These are phyloP conservation scores for Sicus ferrugineus DNA, from an alignment of 2,888 invertebrate genomes.

Conservation along the genomic window DNA sequence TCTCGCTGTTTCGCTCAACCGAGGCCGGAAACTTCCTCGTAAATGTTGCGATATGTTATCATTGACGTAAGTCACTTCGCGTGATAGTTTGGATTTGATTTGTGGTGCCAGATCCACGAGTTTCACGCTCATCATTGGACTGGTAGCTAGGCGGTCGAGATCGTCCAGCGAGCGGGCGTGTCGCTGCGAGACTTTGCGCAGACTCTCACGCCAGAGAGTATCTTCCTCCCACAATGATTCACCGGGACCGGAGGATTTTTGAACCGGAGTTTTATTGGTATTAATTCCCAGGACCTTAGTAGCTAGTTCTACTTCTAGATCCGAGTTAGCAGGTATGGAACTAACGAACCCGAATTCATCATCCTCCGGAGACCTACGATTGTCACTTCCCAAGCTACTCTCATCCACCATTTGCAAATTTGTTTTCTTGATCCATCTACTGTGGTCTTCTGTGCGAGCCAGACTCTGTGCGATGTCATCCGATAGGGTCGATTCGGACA, in stretches of 20 bases:
- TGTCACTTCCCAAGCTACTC: background rate
- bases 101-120: conserved; percentile 23
- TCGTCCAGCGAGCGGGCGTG: conserved; percentile 86
- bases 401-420: conserved; percentile 44
- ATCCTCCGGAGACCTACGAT: background rate
- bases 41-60: conserved; percentile 70
- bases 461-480: no score
- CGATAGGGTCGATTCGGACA: no score
- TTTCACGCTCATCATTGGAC: conserved; percentile 28
- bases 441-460: no score
- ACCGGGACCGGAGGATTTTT: conserved; percentile 60
- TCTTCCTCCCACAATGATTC: conserved; percentile 87
- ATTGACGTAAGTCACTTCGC: conserved; percentile 83
- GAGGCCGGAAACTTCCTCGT: conserved; percentile 49
- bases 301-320: background rate
- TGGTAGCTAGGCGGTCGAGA: conserved; percentile 69
- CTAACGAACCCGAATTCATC: background rate
- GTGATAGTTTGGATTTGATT: conserved; percentile 61
- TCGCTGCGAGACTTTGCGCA: conserved; percentile 79
- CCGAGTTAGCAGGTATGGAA: background rate
- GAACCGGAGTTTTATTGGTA: conserved; percentile 53
- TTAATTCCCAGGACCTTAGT: conserved; percentile 42
- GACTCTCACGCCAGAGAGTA: conserved; percentile 80
- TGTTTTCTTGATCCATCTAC: conserved; percentile 51
- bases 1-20: conserved; percentile 45